Evolutionary conservation across 2,888 invertebrate species (phyloP).

Genomic region (Isoperla grammatica): DNA sequence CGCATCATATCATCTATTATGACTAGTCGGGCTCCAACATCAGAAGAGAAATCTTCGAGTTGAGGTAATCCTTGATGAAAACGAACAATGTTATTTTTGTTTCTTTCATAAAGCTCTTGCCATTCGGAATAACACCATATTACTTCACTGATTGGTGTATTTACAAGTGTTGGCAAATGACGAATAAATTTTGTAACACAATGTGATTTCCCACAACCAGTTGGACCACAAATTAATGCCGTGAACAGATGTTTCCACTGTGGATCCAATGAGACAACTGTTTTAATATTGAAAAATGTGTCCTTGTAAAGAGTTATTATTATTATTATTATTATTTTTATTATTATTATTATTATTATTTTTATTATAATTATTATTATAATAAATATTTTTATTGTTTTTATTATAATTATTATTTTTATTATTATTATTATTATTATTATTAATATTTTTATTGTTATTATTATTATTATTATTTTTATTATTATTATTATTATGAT

Average conservation of each 20-base stretch:
- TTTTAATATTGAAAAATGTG: too few species aligned
- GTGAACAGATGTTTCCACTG: constrained; percentile 3
- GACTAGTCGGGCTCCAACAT: not conserved
- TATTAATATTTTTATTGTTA: too few species aligned
- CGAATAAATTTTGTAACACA: not conserved
- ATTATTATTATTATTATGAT: too few species aligned
- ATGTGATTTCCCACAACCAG: constrained; percentile 2
- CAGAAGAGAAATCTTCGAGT: not conserved
- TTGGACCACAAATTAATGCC: constrained; percentile 8
- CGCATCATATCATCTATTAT: constrained; percentile 10
- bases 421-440: too few species aligned
- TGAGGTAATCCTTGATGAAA: constrained; percentile 8
- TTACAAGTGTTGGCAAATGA: not conserved
- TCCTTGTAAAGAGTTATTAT: too few species aligned
- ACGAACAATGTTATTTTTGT: not conserved
- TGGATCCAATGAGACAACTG: not conserved
- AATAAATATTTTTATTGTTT: too few species aligned
- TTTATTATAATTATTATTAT: too few species aligned
- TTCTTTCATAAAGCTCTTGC: not conserved
- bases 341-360: too few species aligned
- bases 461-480: too few species aligned
- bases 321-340: too few species aligned
- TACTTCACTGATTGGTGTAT: not conserved
- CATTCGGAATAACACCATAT: constrained; percentile 7
- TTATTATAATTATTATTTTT: too few species aligned